These are phyloP conservation scores for Delia radicum DNA, from an alignment of 1,140 invertebrate species.

Conservation along the genomic window DNA sequence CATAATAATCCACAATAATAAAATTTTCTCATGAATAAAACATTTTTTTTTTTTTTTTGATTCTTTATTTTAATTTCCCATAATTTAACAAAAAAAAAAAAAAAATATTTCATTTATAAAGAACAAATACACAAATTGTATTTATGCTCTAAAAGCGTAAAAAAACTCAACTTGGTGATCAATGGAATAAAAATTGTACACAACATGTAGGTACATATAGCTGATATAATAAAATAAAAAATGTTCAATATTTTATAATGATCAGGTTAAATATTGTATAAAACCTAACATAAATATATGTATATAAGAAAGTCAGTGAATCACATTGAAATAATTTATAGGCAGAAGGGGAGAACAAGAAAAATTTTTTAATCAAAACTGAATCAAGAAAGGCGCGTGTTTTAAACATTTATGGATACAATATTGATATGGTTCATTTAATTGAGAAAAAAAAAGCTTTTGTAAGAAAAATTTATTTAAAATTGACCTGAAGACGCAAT, in stretches of 20 bases:
- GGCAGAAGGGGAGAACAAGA: too few relatives aligned
- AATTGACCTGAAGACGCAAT: constrained; percentile 6
- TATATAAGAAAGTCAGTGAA: background rate
- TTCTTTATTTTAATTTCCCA: constrained; percentile 47
- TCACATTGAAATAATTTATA: background rate
- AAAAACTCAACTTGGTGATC: background rate
- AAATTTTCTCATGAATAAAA: constrained; percentile 51
- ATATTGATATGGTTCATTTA: background rate
- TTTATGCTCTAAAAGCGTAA: background rate
- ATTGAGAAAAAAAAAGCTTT: background rate
- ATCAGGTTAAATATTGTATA: background rate
- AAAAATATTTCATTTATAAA: background rate
- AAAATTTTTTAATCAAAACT: background rate
- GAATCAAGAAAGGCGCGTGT: background rate
- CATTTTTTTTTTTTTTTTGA: constrained; percentile 30
- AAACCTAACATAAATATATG: too few relatives aligned
- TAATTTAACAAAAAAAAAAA: constrained; percentile 37
- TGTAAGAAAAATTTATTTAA: background rate
- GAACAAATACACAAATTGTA: background rate
- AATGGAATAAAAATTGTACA: background rate
- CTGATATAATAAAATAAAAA: too few relatives aligned
- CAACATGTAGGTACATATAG: background rate
- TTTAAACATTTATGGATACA: background rate
- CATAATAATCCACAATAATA: constrained; percentile 3
- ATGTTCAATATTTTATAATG: background rate